Evolutionary conservation across 1,140 invertebrate genomes (phyloP).

Genomic region (Hydropsyche tenuis): DNA sequence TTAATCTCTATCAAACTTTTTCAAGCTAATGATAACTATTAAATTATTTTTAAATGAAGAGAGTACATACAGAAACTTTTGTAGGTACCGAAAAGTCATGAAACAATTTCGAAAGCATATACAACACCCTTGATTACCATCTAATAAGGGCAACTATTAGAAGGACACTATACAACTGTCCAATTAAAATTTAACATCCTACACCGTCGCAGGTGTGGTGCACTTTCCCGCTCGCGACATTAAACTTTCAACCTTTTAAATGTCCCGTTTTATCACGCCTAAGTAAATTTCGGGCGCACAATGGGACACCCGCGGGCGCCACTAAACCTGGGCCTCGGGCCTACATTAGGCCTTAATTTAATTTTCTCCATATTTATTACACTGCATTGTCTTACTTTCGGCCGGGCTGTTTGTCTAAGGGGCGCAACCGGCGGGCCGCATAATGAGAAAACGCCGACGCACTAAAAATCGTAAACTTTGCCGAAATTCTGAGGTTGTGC

Average conservation of each 20-base stretch:
- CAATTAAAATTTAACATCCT: constrained; percentile 31
- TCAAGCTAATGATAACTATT: too few relatives aligned
- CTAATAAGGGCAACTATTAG: constrained; percentile 19
- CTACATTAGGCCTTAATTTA: constrained; percentile 49
- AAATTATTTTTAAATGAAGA: too few relatives aligned
- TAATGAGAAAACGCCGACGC: too few relatives aligned
- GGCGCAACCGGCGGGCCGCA: neutral
- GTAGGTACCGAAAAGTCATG: too few relatives aligned
- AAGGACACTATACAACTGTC: neutral
- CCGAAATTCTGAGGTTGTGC: too few relatives aligned
- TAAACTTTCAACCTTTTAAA: constrained; percentile 48
- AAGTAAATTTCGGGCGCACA: constrained; percentile 42
- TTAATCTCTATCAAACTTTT: too few relatives aligned
- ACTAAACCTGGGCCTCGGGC: constrained; percentile 35
- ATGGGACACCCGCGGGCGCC: neutral
- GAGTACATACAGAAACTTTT: too few relatives aligned
- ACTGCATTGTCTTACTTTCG: constrained; percentile 47
- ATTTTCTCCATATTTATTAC: constrained; percentile 48
- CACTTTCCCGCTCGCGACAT: constrained; percentile 15
- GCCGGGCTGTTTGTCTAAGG: constrained; percentile 40
- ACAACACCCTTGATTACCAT: too few relatives aligned
- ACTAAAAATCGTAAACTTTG: too few relatives aligned
- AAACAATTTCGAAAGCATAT: too few relatives aligned
- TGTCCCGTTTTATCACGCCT: constrained; percentile 41
- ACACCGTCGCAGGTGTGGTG: neutral